Conservation (phyloP, 2,888 invertebrate genomes). For the Seladonia tumulorum region DNA sequence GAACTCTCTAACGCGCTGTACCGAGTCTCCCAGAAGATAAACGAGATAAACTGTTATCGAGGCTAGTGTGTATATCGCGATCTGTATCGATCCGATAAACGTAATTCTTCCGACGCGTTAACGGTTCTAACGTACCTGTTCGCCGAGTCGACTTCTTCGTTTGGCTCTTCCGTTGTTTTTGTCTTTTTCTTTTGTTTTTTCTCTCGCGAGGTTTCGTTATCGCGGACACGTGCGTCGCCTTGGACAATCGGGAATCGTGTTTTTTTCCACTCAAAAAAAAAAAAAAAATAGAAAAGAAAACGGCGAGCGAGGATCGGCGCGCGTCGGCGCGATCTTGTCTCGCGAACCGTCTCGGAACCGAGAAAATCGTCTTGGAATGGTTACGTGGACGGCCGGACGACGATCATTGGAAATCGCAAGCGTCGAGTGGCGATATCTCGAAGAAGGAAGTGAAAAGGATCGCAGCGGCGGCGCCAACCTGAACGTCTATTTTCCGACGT, state of each 20-base stretch:
- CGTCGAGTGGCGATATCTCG: conserved; percentile 52
- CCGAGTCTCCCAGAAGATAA: conserved; percentile 24
- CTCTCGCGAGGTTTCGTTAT: conserved; percentile 24
- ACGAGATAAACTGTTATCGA: conserved; percentile 58
- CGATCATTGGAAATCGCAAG: conserved; percentile 28
- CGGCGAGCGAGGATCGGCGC: neutral
- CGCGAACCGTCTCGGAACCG: neutral
- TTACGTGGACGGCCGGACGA: conserved; percentile 55
- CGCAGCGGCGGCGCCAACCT: conserved; percentile 48
- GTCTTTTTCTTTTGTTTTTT: neutral
- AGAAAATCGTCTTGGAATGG: conserved; percentile 51
- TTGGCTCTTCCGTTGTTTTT: neutral
- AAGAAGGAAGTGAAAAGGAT: conserved; percentile 54
- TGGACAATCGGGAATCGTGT: neutral
- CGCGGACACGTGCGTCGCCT: conserved; percentile 21
- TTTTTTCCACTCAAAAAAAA: conserved; percentile 19
- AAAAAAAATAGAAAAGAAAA: neutral
- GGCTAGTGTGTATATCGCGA: conserved; percentile 53
- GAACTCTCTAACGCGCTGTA: conserved; percentile 13
- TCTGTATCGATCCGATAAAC: conserved; percentile 59
- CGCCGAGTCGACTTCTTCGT: neutral
- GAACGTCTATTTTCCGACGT: conserved; percentile 18
- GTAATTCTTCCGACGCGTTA: conserved; percentile 52
- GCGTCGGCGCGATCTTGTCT: neutral
- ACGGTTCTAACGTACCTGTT: conserved; percentile 34